A percentile compares a stretch with the other conserved stretches of the same genome.
phyloP scores from a whole-genome alignment of 2,888 invertebrate genomes.

The Macrophya annulata region DNA sequence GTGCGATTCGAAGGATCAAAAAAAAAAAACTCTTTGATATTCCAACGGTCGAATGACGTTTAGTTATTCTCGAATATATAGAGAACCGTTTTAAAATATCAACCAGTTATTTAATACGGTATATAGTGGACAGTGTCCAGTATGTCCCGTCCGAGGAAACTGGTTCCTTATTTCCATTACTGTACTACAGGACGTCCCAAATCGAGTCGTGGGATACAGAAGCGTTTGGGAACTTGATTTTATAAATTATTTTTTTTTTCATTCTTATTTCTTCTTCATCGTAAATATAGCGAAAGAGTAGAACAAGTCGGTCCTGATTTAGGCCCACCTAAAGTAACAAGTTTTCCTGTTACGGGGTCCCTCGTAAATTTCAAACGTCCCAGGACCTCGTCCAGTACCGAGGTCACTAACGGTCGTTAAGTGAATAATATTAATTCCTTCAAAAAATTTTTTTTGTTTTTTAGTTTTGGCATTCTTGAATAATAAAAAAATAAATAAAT shows the following conservation, averaged over 20 bases:
- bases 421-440: too few relatives aligned
- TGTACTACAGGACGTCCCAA: slow-evolving; percentile 20
- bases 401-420: slow-evolving; percentile 42
- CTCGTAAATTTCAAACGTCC: not conserved
- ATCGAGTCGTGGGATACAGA: slow-evolving; percentile 16
- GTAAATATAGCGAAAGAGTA: not conserved
- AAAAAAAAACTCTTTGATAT: not conserved
- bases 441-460: not conserved
- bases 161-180: slow-evolving; percentile 16
- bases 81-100: not conserved
- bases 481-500: too few relatives aligned
- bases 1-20: not conserved
- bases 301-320: slow-evolving; percentile 50
- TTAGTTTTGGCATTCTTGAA: not conserved
- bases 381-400: slow-evolving; percentile 36
- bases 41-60: not conserved
- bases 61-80: slow-evolving; percentile 2
- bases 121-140: slow-evolving; percentile 50
- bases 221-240: slow-evolving; percentile 33
- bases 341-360: slow-evolving; percentile 23
- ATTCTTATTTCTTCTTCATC: too few relatives aligned
- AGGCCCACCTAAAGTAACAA: not conserved
- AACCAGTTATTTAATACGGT: not conserved
- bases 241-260: not conserved
- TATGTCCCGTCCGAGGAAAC: slow-evolving; percentile 45